Base-by-base conservation (phyloP, 1,140 invertebrate genomes). In the Laodelphax striatellus region DNA sequence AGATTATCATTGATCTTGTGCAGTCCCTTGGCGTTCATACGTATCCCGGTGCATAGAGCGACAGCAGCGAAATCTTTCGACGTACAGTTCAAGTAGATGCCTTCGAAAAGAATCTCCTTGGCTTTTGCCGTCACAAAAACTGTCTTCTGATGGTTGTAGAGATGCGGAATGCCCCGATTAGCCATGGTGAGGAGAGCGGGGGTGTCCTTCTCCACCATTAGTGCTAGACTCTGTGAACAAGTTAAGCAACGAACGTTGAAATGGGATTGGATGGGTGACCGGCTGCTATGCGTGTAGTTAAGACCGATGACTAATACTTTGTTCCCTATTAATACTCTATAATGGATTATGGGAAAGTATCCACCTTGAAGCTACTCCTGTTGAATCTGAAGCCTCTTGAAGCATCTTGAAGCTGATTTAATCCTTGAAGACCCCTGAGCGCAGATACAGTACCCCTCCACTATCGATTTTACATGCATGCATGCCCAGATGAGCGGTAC, bases 91-190 rank as follows among this genome's bases (percentile, higher is more conserved):
- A 89, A 78, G 0, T 77, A 63, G 11, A 87, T 57, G 0, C 87
- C 87, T 24, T 81, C 78, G 65, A 88, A 90, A 21, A 90, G 72
- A 14, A 89, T 64, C 54, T 88, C 83, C 60, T 78, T 76, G 5
- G 79, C 84, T 63, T 80, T 82, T 0, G 75, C 77, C 16, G 75
- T 81, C 1, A 83, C n/a, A 61, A 88, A 82, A 4, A 84, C 66
- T 0, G 77, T 79, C 9, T 73, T 67, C 0, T 81, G 83, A 21
- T 81, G 78, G 13, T 79, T 77, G 65, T 84, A 87, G 21, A 90
- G 82, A 10, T 43, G 42, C 24, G 62, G 62, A 5, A 64, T 11
- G 2, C 59, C 60, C 38, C 61, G 59, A 17, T 38, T 44, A 1
- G 61, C 31, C 57, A 64, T 55, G 5, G 63, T 24, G 28, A 65